Evolutionary conservation across 2,797 vertebrate genomes (phyloP).

Genomic region (Chaunax sp.): DNA sequence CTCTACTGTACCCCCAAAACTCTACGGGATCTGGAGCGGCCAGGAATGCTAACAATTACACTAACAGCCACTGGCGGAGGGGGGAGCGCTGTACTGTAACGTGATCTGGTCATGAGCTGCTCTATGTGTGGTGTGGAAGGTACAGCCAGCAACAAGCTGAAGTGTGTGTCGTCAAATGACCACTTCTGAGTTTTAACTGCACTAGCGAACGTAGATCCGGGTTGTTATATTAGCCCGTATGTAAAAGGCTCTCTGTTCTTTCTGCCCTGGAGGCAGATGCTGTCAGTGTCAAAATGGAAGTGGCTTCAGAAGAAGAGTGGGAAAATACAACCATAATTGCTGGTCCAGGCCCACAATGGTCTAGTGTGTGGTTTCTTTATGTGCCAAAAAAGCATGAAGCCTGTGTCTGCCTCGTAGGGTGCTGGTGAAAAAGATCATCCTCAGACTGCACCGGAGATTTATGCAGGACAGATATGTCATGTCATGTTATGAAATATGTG

Average conservation of each 20-base stretch:
- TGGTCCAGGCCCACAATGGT: slow-evolving; percentile 71
- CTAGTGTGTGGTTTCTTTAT: slow-evolving; percentile 69
- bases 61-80: slow-evolving; percentile 23
- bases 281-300: slow-evolving; percentile 76
- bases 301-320: slow-evolving; percentile 71
- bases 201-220: slow-evolving; percentile 38
- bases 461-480: not conserved
- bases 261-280: slow-evolving; percentile 51
- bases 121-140: slow-evolving; percentile 13
- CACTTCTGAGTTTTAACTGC: slow-evolving; percentile 48
- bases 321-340: slow-evolving; percentile 80
- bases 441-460: slow-evolving; percentile 4
- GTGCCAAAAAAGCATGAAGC: slow-evolving; percentile 57
- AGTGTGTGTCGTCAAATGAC: slow-evolving; percentile 43
- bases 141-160: not conserved
- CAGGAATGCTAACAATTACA: slow-evolving; percentile 55
- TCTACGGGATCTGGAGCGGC: slow-evolving; percentile 26
- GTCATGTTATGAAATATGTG: slow-evolving; percentile 30
- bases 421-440: slow-evolving; percentile 23
- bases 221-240: slow-evolving; percentile 59
- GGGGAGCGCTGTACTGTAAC: slow-evolving; percentile 18
- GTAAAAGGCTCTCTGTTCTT: slow-evolving; percentile 68
- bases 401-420: slow-evolving; percentile 37
- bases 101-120: slow-evolving; percentile 38
- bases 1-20: slow-evolving; percentile 25